Evolutionary conservation across 2,888 invertebrate species (phyloP).

Genomic region (Hoplodrina blanda): DNA sequence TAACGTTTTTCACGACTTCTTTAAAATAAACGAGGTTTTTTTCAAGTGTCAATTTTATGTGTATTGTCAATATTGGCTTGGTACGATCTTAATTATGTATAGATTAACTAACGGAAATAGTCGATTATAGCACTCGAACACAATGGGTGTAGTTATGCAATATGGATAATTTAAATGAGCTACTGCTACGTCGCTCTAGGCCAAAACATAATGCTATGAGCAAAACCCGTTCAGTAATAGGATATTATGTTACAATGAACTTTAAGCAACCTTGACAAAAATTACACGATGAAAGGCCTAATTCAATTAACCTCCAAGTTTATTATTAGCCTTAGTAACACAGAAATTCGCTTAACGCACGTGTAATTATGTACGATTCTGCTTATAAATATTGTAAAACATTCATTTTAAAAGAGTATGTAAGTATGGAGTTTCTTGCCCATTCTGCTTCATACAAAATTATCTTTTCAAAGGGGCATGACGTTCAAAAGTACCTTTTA

Average conservation of each 20-base stretch:
- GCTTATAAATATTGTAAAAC: too few relatives aligned
- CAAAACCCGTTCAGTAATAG: constrained; percentile 3
- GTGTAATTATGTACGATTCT: too few relatives aligned
- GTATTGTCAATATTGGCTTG: constrained; percentile 5
- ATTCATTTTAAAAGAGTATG: too few relatives aligned
- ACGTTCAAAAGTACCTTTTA: too few relatives aligned
- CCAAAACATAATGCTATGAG: constrained; percentile 1
- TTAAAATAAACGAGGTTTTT: constrained; percentile 18
- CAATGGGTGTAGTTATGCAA: constrained; percentile 36
- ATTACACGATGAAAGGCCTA: not conserved
- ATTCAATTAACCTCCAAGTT: not conserved
- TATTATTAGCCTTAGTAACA: not conserved
- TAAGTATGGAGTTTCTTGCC: too few relatives aligned
- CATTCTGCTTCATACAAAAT: too few relatives aligned
- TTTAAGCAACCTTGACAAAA: constrained; percentile 7
- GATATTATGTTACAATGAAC: not conserved
- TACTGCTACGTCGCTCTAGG: not conserved
- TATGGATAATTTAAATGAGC: constrained; percentile 24
- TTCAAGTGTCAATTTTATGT: not conserved
- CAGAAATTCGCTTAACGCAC: not conserved
- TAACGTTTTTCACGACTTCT: constrained; percentile 56
- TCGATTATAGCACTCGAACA: constrained; percentile 31
- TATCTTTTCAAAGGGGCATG: too few relatives aligned
- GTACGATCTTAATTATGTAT: constrained; percentile 17
- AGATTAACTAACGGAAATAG: constrained; percentile 22